Conservation (phyloP, 2,797 vertebrate genomes). For the Acridotheres tristis region DNA sequence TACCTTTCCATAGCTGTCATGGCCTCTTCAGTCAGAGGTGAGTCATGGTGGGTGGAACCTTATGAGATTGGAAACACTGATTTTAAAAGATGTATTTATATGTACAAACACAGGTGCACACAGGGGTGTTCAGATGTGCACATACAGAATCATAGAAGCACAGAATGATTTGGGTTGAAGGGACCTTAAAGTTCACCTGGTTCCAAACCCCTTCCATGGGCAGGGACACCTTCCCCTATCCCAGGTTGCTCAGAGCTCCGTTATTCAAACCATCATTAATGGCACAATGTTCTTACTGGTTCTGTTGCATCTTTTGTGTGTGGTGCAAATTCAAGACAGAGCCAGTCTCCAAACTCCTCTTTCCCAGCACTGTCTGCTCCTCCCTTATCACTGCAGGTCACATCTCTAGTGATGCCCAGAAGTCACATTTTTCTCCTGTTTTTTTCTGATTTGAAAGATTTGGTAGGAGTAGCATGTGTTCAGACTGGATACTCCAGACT, state of each 20-base stretch:
- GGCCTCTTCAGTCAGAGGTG: not conserved
- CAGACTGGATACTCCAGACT: not conserved
- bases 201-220: not conserved
- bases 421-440: not conserved
- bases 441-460: not conserved
- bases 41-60: not conserved
- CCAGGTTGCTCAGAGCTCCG: not conserved
- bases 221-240: not conserved
- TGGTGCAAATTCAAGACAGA: not conserved
- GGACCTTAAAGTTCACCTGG: not conserved
- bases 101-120: fast-evolving
- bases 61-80: not conserved
- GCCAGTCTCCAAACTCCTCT: not conserved
- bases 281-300: not conserved
- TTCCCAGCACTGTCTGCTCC: not conserved
- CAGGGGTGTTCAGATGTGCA: not conserved
- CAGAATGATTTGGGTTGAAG: not conserved
- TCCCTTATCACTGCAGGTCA: not conserved
- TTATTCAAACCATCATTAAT: not conserved
- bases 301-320: not conserved
- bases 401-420: not conserved
- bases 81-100: not conserved
- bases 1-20: not conserved
- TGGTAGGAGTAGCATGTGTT: not conserved
- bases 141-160: fast-evolving